These are phyloP conservation scores for Isichthys henryi DNA, from an alignment of 2,113 vertebrate genomes.

Conservation along the genomic window DNA sequence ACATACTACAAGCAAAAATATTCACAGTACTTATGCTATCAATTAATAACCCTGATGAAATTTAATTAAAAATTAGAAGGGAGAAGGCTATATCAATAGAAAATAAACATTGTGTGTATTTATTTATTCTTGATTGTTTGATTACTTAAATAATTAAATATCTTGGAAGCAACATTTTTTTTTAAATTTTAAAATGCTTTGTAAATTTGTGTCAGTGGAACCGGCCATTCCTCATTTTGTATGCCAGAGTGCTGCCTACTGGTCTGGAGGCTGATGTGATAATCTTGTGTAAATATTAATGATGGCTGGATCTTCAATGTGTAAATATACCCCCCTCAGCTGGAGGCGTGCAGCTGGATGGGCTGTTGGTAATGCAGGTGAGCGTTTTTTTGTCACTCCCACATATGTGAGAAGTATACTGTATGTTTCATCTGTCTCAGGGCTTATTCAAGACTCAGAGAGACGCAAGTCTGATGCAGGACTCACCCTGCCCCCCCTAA, in stretches of 20 bases:
- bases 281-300: neutral
- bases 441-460: conserved; percentile 85
- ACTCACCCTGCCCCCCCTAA: conserved; percentile 80
- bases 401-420: neutral
- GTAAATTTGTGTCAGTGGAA: neutral
- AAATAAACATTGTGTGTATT: neutral
- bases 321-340: neutral
- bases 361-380: neutral
- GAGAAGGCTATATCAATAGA: neutral
- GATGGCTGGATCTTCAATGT: neutral
- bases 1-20: neutral
- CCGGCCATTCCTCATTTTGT: neutral
- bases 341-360: neutral
- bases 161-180: neutral
- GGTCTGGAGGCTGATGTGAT: neutral
- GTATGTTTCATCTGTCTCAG: conserved; percentile 48
- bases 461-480: conserved; percentile 87
- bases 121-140: neutral
- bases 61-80: neutral
- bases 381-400: neutral
- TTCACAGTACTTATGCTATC: neutral
- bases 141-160: neutral
- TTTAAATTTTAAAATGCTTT: neutral
- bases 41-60: neutral
- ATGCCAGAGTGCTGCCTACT: neutral